Percentiles rank a stretch among this genome's conserved stretches.
Evolutionary conservation across 1,140 invertebrate genomes (phyloP).

Genomic region (Brachionus rotundiformis): DNA sequence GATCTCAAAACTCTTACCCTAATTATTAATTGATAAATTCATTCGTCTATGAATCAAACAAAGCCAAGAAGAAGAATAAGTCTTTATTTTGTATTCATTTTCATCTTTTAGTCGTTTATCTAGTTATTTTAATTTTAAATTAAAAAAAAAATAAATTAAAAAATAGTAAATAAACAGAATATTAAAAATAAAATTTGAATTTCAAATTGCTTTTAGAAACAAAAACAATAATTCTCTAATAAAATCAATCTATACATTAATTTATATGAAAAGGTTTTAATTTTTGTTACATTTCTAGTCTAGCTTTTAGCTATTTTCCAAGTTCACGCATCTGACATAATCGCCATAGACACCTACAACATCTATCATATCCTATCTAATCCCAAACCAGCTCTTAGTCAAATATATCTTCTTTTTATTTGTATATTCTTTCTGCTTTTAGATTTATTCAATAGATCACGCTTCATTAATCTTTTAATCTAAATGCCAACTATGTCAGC

Average conservation of each 20-base stretch:
- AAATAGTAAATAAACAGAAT: conserved; percentile 18
- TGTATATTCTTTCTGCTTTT: not conserved
- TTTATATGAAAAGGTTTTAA: conserved; percentile 1
- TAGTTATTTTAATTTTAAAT: conserved; percentile 38
- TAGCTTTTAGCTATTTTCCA: not conserved
- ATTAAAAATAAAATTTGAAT: conserved; percentile 34
- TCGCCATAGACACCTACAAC: no score
- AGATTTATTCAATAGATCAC: not conserved
- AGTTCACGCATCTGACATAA: not conserved
- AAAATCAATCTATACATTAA: conserved; percentile 14
- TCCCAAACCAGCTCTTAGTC: no score
- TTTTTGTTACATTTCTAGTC: not conserved
- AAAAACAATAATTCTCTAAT: conserved; percentile 14
- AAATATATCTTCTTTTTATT: no score
- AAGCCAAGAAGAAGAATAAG: not conserved
- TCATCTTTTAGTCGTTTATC: not conserved
- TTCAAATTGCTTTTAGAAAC: conserved; percentile 31
- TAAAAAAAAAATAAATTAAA: not conserved
- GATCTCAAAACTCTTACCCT: not conserved
- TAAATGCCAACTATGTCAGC: not conserved
- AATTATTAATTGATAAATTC: not conserved
- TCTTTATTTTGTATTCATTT: conserved; percentile 23
- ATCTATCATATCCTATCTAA: no score
- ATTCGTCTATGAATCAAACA: not conserved
- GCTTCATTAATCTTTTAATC: conserved; percentile 28